Base-by-base conservation (phyloP, 2,888 invertebrate genomes). In the Alloscopus bannaensis region DNA sequence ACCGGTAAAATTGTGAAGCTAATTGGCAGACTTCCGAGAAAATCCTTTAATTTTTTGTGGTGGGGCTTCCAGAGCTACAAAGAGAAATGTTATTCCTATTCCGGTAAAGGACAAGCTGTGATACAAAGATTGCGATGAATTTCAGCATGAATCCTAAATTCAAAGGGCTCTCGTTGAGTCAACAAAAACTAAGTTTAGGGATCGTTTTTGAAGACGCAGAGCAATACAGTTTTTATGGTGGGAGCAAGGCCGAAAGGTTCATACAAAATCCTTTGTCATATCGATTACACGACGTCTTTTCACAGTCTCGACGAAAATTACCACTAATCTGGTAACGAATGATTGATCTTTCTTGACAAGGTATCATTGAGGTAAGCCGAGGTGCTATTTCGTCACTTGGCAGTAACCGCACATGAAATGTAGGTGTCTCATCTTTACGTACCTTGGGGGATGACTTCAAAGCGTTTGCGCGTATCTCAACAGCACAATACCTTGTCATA, bases 271-370 rank as follows among this genome's bases (percentile, higher is more conserved):
- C 29, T 76, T 76, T 76, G 76, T 68, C 68, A 57, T 76, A 76
- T 76, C 76, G 69, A 77, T 77, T 77, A 70, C 77, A 76, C 31
- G 66, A 50, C 52, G 60, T 69, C 69, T 66, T 76, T 77, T 52
- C 70, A 65, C 65, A 78, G 57, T 36, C n/a, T 29, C 62, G 65
- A 71, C 45, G 65, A 69, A 62, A 76, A 71, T 70, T 78, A 78
- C 77, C 69, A 71, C 70, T 78, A 78, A 78, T 78, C 77, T 70
- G 65, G 55, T 31, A 69, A 62, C 69, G n/a, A 52, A 78, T 78
- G 77, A 77, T 77, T 70, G 77, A 77, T 77, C 75, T 66, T 36
- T 73, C 60, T 60, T 70, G 77, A 77, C 77, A 77, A 62, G 70
- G 45, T 36, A 78, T 78, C 57, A 70, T 78, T 70, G 77, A 71